Percentiles rank a stretch among this genome's conserved stretches.
Evolutionary conservation across 2,797 vertebrate genomes (phyloP).

Genomic region (Clarias pachynema): DNA sequence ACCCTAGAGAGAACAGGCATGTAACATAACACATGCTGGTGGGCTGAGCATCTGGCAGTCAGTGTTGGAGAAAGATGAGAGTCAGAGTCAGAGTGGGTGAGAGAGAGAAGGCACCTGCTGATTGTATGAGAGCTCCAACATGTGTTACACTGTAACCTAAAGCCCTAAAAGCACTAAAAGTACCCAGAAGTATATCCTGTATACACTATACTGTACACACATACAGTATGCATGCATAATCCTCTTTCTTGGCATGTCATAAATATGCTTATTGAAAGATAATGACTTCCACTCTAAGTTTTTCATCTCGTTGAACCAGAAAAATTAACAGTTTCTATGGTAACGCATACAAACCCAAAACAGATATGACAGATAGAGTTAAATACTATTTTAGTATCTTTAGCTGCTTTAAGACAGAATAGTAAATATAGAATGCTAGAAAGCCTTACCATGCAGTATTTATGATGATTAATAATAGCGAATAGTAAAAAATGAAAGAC

Average conservation of each 20-base stretch:
- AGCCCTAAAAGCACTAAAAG: background rate
- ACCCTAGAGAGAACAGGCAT: slow-evolving; percentile 18
- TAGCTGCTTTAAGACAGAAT: background rate
- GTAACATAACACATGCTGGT: slow-evolving; percentile 19
- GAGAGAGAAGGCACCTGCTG: background rate
- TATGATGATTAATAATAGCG: background rate
- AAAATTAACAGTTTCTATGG: background rate
- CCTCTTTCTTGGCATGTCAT: background rate
- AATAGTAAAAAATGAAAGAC: background rate
- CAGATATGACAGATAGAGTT: background rate
- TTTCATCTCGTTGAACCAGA: background rate
- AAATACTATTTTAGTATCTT: background rate
- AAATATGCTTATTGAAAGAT: background rate
- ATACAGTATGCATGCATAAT: background rate
- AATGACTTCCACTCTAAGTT: background rate
- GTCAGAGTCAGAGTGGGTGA: background rate
- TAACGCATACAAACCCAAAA: background rate
- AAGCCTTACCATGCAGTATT: background rate
- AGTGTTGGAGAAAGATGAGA: background rate
- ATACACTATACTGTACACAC: background rate
- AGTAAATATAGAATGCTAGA: background rate
- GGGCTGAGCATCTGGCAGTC: slow-evolving; percentile 44
- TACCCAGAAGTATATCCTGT: background rate
- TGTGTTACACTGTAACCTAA: slow-evolving; percentile 11
- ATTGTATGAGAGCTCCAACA: background rate